Base-by-base conservation (phyloP, 2,113 vertebrate species). In the Lagopus muta region DNA sequence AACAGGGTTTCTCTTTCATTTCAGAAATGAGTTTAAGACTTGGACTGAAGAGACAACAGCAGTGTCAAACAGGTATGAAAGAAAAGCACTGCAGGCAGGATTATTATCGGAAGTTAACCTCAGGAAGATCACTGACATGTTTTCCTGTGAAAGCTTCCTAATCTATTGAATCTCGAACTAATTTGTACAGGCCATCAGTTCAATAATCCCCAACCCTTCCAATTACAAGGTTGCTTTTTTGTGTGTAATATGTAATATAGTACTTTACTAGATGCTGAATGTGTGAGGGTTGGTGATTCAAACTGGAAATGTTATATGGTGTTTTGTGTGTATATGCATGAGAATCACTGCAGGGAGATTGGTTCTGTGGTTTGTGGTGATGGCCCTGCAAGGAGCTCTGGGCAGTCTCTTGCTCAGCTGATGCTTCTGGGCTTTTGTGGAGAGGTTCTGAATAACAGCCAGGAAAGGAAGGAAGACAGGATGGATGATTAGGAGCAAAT, bases 291-390 rank as follows among this genome's bases (percentile, higher is more conserved):
- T 62, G n/a, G 4, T 18, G 34, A 21, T 38, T 30, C 65, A 48
- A 22, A 42, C 32, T 58, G n/a, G 30, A 38, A 52, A 27, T 17
- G 8, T 18, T 57, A 18, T 34, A 19, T 25, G 32, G 38, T 7
- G n/a, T 32, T 65, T 13, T 43, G 60, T 8, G 2, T 7, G 47
- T 28, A 24, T 4, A 4, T 25, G 25, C 7, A 43, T 30, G 60
- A 1, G 34, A 27, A 21, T 38, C 34, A 32, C 2, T 0, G 30
- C 19, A 34, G 11, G 34, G 45, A 61, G 50, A 10, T 1, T 9
- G 57, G 34, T 38, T 74, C 30, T 40, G 50, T 19, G 32, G 22
- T 0, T 0, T 16, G 7, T 0, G 3, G 25, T 27, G 38, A 60
- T 25, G 16, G 20, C 25, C 10, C 18, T 2, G 11, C 38, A 65